Conservation (phyloP, 2,797 vertebrate species). For the Enoplosus armatus region DNA sequence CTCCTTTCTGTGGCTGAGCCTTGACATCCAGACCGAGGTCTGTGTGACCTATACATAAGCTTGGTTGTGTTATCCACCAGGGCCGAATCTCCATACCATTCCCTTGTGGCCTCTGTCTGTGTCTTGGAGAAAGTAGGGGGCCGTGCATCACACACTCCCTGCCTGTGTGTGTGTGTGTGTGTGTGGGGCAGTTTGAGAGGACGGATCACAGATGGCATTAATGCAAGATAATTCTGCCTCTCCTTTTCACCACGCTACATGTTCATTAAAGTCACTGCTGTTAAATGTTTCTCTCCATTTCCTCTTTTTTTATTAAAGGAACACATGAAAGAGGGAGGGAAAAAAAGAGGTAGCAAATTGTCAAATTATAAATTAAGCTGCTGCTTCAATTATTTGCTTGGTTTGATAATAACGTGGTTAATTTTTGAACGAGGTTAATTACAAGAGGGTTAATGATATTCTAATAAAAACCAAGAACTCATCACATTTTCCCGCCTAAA, state of each 20-base stretch:
- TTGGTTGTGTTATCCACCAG: slow-evolving; percentile 62
- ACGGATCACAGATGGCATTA: slow-evolving; percentile 73
- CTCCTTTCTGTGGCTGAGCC: slow-evolving; percentile 35
- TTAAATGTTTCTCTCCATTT: slow-evolving; percentile 81
- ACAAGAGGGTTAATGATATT: slow-evolving; percentile 87
- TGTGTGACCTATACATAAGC: slow-evolving; percentile 60
- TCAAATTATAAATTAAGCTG: slow-evolving; percentile 88
- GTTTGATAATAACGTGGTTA: slow-evolving; percentile 88
- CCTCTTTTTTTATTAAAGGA: slow-evolving; percentile 69
- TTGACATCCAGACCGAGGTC: slow-evolving; percentile 66
- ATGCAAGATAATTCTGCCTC: slow-evolving; percentile 68
- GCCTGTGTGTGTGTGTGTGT: slow-evolving; percentile 1
- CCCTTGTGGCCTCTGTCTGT: slow-evolving; percentile 71
- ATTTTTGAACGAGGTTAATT: slow-evolving; percentile 89
- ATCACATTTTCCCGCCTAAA: slow-evolving; percentile 78
- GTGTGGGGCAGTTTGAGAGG: slow-evolving; percentile 58
- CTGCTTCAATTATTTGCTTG: slow-evolving; percentile 88
- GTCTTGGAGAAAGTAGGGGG: slow-evolving; percentile 52
- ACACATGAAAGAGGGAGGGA: slow-evolving; percentile 72
- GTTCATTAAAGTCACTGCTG: slow-evolving; percentile 81
- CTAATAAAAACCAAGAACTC: slow-evolving; percentile 81
- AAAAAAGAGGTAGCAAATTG: slow-evolving; percentile 82
- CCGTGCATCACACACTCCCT: slow-evolving; percentile 41
- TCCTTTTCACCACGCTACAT: slow-evolving; percentile 60
- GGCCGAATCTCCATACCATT: slow-evolving; percentile 66